phyloP scores from a whole-genome alignment of 2,797 vertebrate genomes.

The Carcharodon carcharias region DNA sequence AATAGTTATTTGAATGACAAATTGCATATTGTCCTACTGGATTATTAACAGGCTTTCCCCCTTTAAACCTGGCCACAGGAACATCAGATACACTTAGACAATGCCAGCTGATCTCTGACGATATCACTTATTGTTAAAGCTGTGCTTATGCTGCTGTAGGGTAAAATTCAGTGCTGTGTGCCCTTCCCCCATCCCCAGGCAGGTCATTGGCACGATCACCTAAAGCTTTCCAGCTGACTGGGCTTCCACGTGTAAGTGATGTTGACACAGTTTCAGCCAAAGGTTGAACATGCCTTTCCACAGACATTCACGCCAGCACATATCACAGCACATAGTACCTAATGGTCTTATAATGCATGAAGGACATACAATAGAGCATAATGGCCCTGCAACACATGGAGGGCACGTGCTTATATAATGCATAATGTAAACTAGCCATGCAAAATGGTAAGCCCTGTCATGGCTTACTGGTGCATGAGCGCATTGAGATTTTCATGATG shows the following conservation, averaged over 20 bases:
- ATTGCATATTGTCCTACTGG: slow-evolving; percentile 25
- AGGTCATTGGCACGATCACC: background rate
- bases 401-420: background rate
- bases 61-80: slow-evolving; percentile 24
- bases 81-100: background rate
- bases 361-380: slow-evolving; percentile 40
- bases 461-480: background rate
- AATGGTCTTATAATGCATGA: slow-evolving; percentile 53
- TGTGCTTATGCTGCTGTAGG: background rate
- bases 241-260: slow-evolving; percentile 45
- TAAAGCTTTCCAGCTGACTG: slow-evolving; percentile 40
- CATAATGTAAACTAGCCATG: background rate
- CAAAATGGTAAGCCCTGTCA: background rate
- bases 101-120: slow-evolving; percentile 24
- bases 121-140: slow-evolving; percentile 7
- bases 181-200: background rate
- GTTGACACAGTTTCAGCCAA: slow-evolving; percentile 51
- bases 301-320: slow-evolving; percentile 46
- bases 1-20: background rate
- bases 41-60: background rate
- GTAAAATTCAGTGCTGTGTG: background rate
- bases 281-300: slow-evolving; percentile 56
- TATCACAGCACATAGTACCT: slow-evolving; percentile 46
- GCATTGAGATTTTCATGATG: background rate
- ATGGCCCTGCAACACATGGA: background rate